Conservation (phyloP, 1,140 invertebrate species). For the Aphidius gifuensis region DNA sequence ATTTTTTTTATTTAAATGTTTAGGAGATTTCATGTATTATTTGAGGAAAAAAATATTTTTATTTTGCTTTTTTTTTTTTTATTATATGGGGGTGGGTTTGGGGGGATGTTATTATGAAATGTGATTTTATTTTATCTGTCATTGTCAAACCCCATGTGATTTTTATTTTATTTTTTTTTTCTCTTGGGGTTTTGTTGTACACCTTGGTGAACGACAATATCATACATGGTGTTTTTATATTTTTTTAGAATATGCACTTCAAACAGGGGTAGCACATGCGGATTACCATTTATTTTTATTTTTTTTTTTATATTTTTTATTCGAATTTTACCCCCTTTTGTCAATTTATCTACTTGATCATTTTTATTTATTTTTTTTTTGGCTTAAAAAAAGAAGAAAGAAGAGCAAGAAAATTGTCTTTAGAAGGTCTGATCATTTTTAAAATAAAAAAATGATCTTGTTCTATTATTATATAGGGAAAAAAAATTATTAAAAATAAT, state of each 20-base stretch:
- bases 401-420: constrained; percentile 14
- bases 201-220: constrained; percentile 9
- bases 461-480: constrained; percentile 2
- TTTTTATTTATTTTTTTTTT: not conserved
- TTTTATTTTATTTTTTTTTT: not conserved
- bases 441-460: constrained; percentile 5
- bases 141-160: constrained; percentile 1
- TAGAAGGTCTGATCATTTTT: constrained; percentile 20
- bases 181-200: constrained; percentile 4
- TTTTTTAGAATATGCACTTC: constrained; percentile 10
- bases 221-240: constrained; percentile 13
- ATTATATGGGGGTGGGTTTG: too few species aligned
- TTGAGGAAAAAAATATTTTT: not conserved
- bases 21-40: too few species aligned
- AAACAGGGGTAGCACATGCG: constrained; percentile 19
- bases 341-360: too few species aligned
- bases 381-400: not conserved
- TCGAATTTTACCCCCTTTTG: not conserved
- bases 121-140: constrained; percentile 5
- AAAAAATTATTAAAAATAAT: constrained; percentile 11
- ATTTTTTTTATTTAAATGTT: not conserved
- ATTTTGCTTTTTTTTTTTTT: not conserved
- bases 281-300: constrained; percentile 19
- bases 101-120: not conserved
- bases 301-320: constrained; percentile 2